Conservation (phyloP, 2,888 invertebrate species). For the Liopterus haemorrhoidalis region DNA sequence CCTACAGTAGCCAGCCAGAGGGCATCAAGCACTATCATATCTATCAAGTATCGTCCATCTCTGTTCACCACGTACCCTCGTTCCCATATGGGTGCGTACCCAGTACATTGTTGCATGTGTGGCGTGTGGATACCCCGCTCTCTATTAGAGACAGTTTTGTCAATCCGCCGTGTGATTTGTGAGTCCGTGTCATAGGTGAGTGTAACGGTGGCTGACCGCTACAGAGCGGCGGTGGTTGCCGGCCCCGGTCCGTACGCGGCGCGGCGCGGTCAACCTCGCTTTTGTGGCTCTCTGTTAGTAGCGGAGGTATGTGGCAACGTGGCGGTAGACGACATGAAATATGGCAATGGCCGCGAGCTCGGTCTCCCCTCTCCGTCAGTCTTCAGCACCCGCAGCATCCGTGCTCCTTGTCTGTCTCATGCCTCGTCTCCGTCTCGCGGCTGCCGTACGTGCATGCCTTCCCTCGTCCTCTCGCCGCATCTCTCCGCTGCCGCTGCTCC, state of each 20-base stretch:
- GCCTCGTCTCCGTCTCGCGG: not conserved
- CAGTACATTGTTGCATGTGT: too few relatives aligned
- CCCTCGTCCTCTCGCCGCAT: slow-evolving; percentile 6
- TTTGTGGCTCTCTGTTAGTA: slow-evolving; percentile 29
- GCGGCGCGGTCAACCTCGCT: not conserved
- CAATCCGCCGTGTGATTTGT: slow-evolving; percentile 9
- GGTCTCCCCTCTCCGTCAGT: slow-evolving; percentile 35
- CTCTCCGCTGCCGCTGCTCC: not conserved
- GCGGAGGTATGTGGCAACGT: slow-evolving; percentile 38
- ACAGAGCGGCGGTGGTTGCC: too few relatives aligned
- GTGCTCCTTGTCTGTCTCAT: slow-evolving; percentile 23
- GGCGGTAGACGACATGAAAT: slow-evolving; percentile 43
- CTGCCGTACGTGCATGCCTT: slow-evolving; percentile 10
- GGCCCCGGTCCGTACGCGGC: too few relatives aligned
- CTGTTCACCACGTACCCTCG: slow-evolving; percentile 5
- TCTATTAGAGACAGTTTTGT: slow-evolving; percentile 1
- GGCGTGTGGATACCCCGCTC: too few relatives aligned
- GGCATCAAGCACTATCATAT: slow-evolving; percentile 24
- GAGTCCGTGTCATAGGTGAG: slow-evolving; percentile 12
- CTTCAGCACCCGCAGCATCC: slow-evolving; percentile 27
- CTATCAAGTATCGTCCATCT: slow-evolving; percentile 17
- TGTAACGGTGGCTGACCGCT: too few relatives aligned
- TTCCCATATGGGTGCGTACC: not conserved
- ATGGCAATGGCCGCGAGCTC: slow-evolving; percentile 44
- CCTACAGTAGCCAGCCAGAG: slow-evolving; percentile 22